Conservation (phyloP, 2,888 invertebrate species). For the Autographa pulchrina region DNA sequence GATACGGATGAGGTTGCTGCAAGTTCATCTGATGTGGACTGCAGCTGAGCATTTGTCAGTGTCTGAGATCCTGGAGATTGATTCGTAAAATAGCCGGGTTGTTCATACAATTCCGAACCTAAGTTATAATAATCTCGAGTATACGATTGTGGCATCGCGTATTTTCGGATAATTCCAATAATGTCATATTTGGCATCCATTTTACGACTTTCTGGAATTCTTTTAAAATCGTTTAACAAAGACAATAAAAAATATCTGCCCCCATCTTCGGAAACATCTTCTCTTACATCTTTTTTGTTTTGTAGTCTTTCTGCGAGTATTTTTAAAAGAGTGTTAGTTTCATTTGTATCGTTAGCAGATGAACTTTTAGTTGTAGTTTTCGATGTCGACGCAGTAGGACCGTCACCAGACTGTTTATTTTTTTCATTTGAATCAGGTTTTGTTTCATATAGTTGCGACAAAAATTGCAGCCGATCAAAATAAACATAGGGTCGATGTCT, state of each 20-base stretch:
- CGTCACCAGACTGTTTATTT: no score
- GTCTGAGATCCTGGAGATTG: slow-evolving; percentile 32
- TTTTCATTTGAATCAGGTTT: no score
- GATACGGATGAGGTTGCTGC: slow-evolving; percentile 27
- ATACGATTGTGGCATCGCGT: slow-evolving; percentile 28
- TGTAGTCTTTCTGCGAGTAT: no score
- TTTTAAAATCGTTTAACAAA: slow-evolving; percentile 34
- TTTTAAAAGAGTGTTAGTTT: no score
- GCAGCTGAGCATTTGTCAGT: slow-evolving; percentile 24
- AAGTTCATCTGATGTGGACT: slow-evolving; percentile 24
- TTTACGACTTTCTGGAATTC: slow-evolving; percentile 29
- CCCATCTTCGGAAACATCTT: slow-evolving; percentile 36
- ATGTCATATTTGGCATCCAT: slow-evolving; percentile 37
- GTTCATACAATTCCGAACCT: slow-evolving; percentile 16
- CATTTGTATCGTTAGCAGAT: no score
- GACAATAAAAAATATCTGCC: slow-evolving; percentile 40
- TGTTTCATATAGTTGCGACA: no score
- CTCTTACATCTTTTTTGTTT: no score
- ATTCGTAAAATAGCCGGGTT: slow-evolving; percentile 33
- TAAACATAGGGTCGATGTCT: no score
- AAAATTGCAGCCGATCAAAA: no score
- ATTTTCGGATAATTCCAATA: slow-evolving; percentile 34
- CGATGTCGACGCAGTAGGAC: no score
- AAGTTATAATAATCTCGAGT: slow-evolving; percentile 21
- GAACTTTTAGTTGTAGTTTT: no score